Evolutionary conservation across 2,888 invertebrate species (phyloP), one percentile per base, ranked within the genome.

Genomic region (Horisme vitalbata): DNA sequence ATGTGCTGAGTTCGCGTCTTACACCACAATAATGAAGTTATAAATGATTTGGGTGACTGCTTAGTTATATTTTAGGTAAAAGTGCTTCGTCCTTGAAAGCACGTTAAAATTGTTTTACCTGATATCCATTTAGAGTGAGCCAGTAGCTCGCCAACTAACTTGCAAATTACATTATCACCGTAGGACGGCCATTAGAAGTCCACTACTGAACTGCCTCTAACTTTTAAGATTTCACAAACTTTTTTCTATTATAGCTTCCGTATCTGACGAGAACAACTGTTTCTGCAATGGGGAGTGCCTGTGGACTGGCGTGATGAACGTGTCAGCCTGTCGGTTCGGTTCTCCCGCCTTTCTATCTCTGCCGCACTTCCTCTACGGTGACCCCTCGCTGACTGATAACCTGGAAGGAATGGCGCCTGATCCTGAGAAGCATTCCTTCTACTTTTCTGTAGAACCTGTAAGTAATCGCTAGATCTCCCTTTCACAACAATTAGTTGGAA

Each of bases 341-440:
- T 94, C 96, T 0, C 97, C 97, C 0, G 93, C 94, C 0, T 96
- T 95, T 71, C 92, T 96, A 57, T 95, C 96, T 0, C 91, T 95
- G 59, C 97, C 97, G 0, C 96, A 97, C 82, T 97, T 96, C 79
- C 90, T 93, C 66, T 91, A 93, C 61, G 97, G 92, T 0, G 96
- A 96, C 83, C 92, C 93, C 0, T 87, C 79, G 50, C 93, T 95
- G 52, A 57, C 85, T 8, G 83, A 93, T 7, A 83, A 85, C 33
- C 91, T 97, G 0, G 88, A 90, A 0, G 97, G 97, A 0, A 64
- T 97, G 69, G 61, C 81, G 1, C 95, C 97, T 0, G 90, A 93
- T 10, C 90, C 92, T 1, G 88, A 92, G 0, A 89, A 92, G 15
- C 96, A 97, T 69, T 92, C 93, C 53, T 95, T 97, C 76, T 94